Conservation (phyloP, 2,113 vertebrate species). For the Salvelinus sp. region DNA sequence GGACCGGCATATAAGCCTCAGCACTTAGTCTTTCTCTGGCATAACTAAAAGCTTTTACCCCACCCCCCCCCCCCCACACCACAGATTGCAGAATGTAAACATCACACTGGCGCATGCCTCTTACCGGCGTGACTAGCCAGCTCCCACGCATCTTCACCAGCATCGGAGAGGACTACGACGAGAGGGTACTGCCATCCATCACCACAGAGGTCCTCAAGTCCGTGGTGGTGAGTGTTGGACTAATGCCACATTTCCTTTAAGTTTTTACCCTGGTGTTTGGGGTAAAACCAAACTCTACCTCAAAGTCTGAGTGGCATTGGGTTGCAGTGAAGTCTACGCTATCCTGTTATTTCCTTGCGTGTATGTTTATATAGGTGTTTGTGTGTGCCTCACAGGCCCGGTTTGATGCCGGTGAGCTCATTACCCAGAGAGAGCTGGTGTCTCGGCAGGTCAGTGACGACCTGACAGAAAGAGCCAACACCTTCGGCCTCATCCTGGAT, state of each 20-base stretch:
- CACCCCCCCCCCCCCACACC: not conserved
- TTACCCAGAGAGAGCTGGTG: conserved; percentile 96
- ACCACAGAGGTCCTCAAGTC: conserved; percentile 76
- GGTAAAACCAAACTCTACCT: too few relatives aligned
- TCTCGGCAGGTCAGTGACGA: conserved; percentile 96
- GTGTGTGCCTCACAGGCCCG: conserved; percentile 78
- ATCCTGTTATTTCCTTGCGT: not conserved
- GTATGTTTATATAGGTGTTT: not conserved
- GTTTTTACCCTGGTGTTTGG: too few relatives aligned
- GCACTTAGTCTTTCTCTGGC: too few relatives aligned
- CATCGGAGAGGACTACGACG: conserved; percentile 96
- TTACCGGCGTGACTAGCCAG: conserved; percentile 87
- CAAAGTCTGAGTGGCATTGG: not conserved
- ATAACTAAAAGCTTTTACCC: too few relatives aligned
- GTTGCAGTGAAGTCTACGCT: not conserved
- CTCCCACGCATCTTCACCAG: conserved; percentile 92
- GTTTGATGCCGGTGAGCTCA: conserved; percentile 96
- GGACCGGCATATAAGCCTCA: too few relatives aligned
- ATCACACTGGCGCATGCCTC: conserved; percentile 93
- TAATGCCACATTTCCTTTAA: too few relatives aligned
- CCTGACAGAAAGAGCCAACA: conserved; percentile 90
- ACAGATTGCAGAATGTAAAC: conserved; percentile 98
- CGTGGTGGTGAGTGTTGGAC: conserved; percentile 69
- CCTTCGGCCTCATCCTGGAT: conserved; percentile 93
- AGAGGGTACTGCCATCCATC: conserved; percentile 94